These are phyloP conservation scores for Drepana falcataria DNA, from an alignment of 2,888 invertebrate genomes.

Conservation along the genomic window DNA sequence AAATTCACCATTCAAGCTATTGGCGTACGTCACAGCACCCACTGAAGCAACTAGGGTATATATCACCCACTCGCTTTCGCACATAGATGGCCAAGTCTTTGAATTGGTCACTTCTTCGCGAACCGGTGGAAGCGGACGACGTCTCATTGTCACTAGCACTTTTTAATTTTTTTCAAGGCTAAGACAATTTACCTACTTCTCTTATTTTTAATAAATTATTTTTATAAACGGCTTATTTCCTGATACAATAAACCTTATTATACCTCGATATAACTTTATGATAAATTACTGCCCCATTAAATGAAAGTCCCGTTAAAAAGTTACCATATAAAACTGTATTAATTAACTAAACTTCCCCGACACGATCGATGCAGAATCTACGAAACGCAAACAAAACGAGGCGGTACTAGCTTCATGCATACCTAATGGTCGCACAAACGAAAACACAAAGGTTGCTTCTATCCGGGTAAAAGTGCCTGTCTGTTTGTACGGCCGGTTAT, in stretches of 20 bases:
- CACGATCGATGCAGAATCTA: not conserved
- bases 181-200: not conserved
- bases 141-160: slow-evolving; percentile 56
- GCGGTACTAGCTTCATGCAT: slow-evolving; percentile 39
- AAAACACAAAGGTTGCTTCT: slow-evolving; percentile 29
- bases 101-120: slow-evolving; percentile 62
- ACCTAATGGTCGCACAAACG: slow-evolving; percentile 46
- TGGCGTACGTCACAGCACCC: slow-evolving; percentile 84
- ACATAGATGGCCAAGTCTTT: slow-evolving; percentile 47
- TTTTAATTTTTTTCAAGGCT: not conserved
- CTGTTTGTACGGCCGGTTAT: slow-evolving; percentile 23
- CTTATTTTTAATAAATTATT: not conserved
- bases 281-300: too few relatives aligned
- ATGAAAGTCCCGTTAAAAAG: too few relatives aligned
- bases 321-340: not conserved
- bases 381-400: slow-evolving; percentile 1
- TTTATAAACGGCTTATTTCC: too few relatives aligned
- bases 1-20: slow-evolving; percentile 88
- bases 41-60: slow-evolving; percentile 82
- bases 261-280: too few relatives aligned
- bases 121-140: slow-evolving; percentile 64
- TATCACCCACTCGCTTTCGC: slow-evolving; percentile 78
- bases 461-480: slow-evolving; percentile 32
- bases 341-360: not conserved
- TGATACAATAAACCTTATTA: too few relatives aligned